Base-by-base conservation (phyloP, 2,113 vertebrate species). In the Phasianus colchicus region DNA sequence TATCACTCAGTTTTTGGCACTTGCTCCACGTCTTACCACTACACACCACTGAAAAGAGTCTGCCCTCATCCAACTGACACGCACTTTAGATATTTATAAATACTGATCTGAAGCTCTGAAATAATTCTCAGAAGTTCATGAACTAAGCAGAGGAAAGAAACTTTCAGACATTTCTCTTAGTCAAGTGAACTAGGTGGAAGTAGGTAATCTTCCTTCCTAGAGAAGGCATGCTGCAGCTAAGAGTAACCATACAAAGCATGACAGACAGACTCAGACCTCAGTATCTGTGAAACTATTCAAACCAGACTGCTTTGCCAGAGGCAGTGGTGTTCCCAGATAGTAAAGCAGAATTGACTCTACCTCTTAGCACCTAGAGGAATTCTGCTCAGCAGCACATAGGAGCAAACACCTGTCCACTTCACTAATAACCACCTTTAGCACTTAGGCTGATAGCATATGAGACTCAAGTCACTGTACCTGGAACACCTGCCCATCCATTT, bases 401-500 rank as follows among this genome's bases (percentile, higher is more conserved):
- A 67, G 38, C 6, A 60, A 90, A 55, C 8, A 13, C 9, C 10
- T 15, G 22, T 48, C 40, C 48, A 20, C 0, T 0, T n/a, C 60
- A 27, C 17, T 22, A 47, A 16, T 38, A 63, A 27, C 7, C 6
- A 11, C 2, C 42, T 66, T 54, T 40, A 54, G 3, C 47, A 72
- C 11, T 63, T 55, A 32, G 10, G 2, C 69, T 47, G 54, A 29
- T 12, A 38, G 71, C 27, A 11, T 11, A 47, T n/a, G 18, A 32
- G 43, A 85, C n/a, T 4, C 50, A 20, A 20, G 69, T 4, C n/a
- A 25, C 64, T 3, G 3, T 96, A 99, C 99, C 98, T 99, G 99
- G 97, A 99, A 99, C 77, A 99, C 97, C 43, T 99, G 98, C 30
- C 99, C 99, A 1, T 99, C 99, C 64, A 99, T 92, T 60, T 98